Evolutionary conservation across 1,140 invertebrate species (phyloP).

Genomic region (Subanguina moxae): DNA sequence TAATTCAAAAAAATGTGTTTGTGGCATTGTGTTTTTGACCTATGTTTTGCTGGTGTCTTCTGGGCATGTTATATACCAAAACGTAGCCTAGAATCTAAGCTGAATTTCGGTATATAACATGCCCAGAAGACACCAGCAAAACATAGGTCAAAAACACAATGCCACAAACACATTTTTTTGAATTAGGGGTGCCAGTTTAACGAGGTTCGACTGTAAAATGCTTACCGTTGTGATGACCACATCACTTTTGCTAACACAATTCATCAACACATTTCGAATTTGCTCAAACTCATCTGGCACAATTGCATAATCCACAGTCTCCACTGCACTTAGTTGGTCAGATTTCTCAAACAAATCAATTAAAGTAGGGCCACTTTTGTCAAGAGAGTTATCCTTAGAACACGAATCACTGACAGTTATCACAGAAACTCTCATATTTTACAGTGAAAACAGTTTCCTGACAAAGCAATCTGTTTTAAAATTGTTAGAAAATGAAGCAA

Average conservation of each 20-base stretch:
- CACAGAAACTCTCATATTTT: slow-evolving; percentile 15
- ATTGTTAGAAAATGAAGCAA: background rate
- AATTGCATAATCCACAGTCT: slow-evolving; percentile 6
- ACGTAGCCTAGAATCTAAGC: no score
- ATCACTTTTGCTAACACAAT: slow-evolving; percentile 7
- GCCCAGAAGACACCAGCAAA: no score
- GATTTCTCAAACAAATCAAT: slow-evolving; percentile 11
- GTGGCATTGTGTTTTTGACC: no score
- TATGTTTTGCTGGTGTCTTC: no score
- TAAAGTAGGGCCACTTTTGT: slow-evolving; percentile 11
- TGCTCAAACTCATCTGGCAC: slow-evolving; percentile 14
- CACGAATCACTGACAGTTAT: slow-evolving; percentile 11
- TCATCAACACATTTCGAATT: background rate
- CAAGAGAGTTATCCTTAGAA: slow-evolving; percentile 8
- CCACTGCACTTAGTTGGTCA: background rate
- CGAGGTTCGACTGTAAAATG: no score
- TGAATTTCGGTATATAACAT: no score
- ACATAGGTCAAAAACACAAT: no score
- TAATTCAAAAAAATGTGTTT: no score
- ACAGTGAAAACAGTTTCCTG: background rate
- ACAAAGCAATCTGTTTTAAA: background rate
- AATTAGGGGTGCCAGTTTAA: no score
- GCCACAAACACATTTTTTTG: no score
- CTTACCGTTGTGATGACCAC: slow-evolving; percentile 8
- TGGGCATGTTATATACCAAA: no score